A percentile compares a stretch with the other conserved stretches of the same genome.
These are phyloP conservation scores for Apotomis betuletana DNA, from an alignment of 2,888 invertebrate genomes.

Conservation along the genomic window DNA sequence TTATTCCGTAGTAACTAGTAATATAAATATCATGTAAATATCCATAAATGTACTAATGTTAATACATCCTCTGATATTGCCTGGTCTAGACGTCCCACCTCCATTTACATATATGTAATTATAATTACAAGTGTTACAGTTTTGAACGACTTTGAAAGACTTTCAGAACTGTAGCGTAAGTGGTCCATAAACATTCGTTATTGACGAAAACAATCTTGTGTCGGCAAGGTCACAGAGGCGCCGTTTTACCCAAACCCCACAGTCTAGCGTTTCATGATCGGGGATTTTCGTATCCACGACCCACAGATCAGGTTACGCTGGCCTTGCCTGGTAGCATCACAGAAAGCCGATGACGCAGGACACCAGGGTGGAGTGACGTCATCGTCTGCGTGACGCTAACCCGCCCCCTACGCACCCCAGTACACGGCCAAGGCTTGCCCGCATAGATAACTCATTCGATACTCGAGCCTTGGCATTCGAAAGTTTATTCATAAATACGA, in stretches of 20 bases:
- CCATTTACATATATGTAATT: background rate
- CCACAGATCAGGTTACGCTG: conserved; percentile 39
- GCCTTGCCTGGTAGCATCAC: conserved; percentile 56
- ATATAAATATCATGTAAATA: conserved; percentile 3
- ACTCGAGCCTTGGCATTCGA: conserved; percentile 31
- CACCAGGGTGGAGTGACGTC: conserved; percentile 64
- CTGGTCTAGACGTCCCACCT: conserved; percentile 5
- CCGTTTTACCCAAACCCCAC: conserved; percentile 22
- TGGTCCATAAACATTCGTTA: conserved; percentile 30
- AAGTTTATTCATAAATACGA: conserved; percentile 39
- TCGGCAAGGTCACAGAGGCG: conserved; percentile 22
- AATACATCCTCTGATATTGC: background rate
- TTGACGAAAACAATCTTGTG: conserved; percentile 31
- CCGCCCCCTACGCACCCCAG: conserved; percentile 57
- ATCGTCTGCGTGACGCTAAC: conserved; percentile 63
- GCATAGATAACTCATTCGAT: conserved; percentile 41
- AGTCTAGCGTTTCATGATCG: conserved; percentile 25
- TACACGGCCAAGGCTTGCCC: conserved; percentile 63
- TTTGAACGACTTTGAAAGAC: background rate
- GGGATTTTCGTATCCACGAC: conserved; percentile 14
- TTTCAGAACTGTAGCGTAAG: conserved; percentile 22
- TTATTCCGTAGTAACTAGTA: too few species aligned
- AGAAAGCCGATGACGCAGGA: conserved; percentile 55
- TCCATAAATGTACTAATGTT: background rate
- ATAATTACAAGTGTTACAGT: background rate